Base-by-base conservation (phyloP, 1,140 invertebrate species). In the Drosophila subpulchrella region DNA sequence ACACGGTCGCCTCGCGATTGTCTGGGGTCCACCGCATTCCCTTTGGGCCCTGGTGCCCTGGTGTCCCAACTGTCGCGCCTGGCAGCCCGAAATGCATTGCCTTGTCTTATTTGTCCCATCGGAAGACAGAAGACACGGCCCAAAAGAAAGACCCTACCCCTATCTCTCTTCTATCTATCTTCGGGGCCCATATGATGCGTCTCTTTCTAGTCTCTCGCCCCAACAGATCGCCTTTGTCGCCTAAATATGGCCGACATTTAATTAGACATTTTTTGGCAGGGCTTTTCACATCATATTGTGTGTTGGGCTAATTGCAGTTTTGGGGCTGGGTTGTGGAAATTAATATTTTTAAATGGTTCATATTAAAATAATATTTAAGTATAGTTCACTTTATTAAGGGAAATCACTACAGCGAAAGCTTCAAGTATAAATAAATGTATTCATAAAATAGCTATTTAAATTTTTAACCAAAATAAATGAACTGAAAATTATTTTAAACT, bases 191-290 rank as follows among this genome's bases (percentile, higher is more conserved):
- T 30, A 20, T 32, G 13, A 15, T 17, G 46, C 32, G 15, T 68
- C 51, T 51, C 44, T 61, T 50, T 60, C 48, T 59, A 15, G n/a
- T 54, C 73, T 77, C 59, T 53, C 48, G 50, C 59, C 13, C 60
- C 27, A 59, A 17, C 47, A 24, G 27, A 58, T 58, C 61, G 58
- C 55, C 39, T 39, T 66, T 62, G 57, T 61, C 66, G 53, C 78
- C 78, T 79, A 80, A 85, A 85, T 81, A 85, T 83, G 83, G 83
- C 79, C 63, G 83, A 75, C 78, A 75, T 88, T 73, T 79, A 46
- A 57, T 74, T 70, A 60, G 61, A 66, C 51, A 75, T 55, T 68
- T 77, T 62, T 86, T 88, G 81, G 81, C 81, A 83, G 58, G 38
- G 32, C 44, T 30, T 38, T 74, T 46, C 61, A 24, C 63, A n/a